A percentile compares a stretch with the other conserved stretches of the same genome.
Conservation (phyloP, 2,797 vertebrate genomes). For the Brotula barbata region DNA sequence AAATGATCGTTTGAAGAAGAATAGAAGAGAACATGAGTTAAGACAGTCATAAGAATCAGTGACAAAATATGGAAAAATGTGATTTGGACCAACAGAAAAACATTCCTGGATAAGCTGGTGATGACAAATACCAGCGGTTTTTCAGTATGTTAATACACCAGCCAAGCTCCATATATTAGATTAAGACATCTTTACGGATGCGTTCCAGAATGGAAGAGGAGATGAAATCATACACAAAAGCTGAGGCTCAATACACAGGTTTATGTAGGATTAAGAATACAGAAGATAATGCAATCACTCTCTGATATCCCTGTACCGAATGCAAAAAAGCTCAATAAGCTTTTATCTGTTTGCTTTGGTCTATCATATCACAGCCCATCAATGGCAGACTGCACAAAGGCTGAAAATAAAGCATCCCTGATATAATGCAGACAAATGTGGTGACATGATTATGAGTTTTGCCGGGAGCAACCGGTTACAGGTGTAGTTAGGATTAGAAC, state of each 20-base stretch:
- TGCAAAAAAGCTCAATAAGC: slow-evolving; percentile 16
- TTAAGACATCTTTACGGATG: slow-evolving; percentile 31
- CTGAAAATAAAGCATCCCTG: slow-evolving; percentile 16
- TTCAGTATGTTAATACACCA: slow-evolving; percentile 20
- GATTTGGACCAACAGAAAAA: no score
- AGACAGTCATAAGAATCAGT: slow-evolving; percentile 60
- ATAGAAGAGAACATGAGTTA: slow-evolving; percentile 68
- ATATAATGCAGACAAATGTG: slow-evolving; percentile 5
- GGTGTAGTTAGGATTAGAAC: slow-evolving; percentile 8
- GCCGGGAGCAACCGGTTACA: neutral
- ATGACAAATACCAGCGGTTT: slow-evolving; percentile 24
- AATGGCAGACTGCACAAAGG: slow-evolving; percentile 9
- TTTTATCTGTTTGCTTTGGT: slow-evolving; percentile 7
- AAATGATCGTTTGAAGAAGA: slow-evolving; percentile 55
- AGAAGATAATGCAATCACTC: slow-evolving; percentile 28
- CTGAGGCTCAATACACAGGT: slow-evolving; percentile 13
- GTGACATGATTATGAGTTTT: neutral
- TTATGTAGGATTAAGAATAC: slow-evolving; percentile 23
- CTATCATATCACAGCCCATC: slow-evolving; percentile 5
- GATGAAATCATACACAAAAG: slow-evolving; percentile 8
- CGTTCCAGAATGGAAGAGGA: slow-evolving; percentile 32
- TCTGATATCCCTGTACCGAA: slow-evolving; percentile 6
- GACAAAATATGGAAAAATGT: slow-evolving; percentile 52
- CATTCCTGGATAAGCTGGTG: slow-evolving; percentile 32
- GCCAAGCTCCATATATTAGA: neutral